Conservation (phyloP, 2,797 vertebrate genomes). For the Notolepis coatsorum region DNA sequence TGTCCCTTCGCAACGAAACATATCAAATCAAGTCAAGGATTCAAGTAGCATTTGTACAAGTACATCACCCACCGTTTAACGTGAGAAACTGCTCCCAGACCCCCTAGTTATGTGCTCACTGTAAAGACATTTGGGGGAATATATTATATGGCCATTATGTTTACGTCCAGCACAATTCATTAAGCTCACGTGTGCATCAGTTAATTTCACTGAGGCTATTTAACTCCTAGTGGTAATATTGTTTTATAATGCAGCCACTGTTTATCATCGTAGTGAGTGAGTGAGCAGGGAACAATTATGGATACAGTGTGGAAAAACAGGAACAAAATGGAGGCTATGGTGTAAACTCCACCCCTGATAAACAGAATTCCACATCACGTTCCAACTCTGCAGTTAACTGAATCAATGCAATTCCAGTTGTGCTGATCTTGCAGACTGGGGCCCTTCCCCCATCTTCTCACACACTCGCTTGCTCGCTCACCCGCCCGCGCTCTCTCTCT, state of each 20-base stretch:
- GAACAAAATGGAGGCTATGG: slow-evolving; percentile 70
- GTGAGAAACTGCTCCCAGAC: too few species aligned
- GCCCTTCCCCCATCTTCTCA: slow-evolving; percentile 73
- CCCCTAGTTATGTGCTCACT: background rate
- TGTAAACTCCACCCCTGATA: slow-evolving; percentile 79
- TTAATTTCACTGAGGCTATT: slow-evolving; percentile 18
- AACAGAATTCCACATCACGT: slow-evolving; percentile 83
- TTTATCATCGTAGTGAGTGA: slow-evolving; percentile 37
- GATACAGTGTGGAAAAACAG: slow-evolving; percentile 62
- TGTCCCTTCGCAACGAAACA: too few species aligned
- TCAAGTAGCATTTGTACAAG: too few species aligned
- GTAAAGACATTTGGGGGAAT: slow-evolving; percentile 5
- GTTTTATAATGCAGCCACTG: slow-evolving; percentile 8
- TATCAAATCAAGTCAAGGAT: too few species aligned
- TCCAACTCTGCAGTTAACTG: slow-evolving; percentile 84
- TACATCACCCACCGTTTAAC: too few species aligned
- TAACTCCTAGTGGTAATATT: slow-evolving; percentile 29
- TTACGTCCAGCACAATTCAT: slow-evolving; percentile 19
- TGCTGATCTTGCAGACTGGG: slow-evolving; percentile 84
- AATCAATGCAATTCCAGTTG: slow-evolving; percentile 86
- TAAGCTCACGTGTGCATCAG: background rate
- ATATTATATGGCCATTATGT: slow-evolving; percentile 18
- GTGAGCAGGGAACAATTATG: slow-evolving; percentile 59
- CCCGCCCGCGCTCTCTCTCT: background rate
- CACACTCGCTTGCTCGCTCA: slow-evolving; percentile 15